Percentiles rank a stretch among this genome's conserved stretches.
These are phyloP conservation scores for Chaetodon auriga DNA, from an alignment of 2,113 vertebrate genomes.

Conservation along the genomic window DNA sequence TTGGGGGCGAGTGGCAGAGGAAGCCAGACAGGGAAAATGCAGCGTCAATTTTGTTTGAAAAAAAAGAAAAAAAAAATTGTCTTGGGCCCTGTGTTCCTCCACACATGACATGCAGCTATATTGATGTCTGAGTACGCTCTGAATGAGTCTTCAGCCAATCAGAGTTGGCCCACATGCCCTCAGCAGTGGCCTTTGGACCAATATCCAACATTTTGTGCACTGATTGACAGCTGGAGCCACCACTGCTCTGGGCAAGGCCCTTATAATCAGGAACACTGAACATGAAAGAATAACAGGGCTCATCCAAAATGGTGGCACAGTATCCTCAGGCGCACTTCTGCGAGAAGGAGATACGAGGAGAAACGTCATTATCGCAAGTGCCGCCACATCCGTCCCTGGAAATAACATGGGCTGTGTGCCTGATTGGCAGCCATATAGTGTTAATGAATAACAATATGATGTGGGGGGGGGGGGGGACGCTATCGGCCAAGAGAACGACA, in stretches of 20 bases:
- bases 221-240: slow-evolving; percentile 48
- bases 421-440: slow-evolving; percentile 76
- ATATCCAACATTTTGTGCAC: slow-evolving; percentile 11
- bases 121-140: slow-evolving; percentile 33
- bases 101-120: slow-evolving; percentile 19
- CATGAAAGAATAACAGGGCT: slow-evolving; percentile 65
- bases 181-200: slow-evolving; percentile 30
- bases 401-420: slow-evolving; percentile 73
- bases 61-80: slow-evolving; percentile 7
- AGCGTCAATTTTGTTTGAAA: slow-evolving; percentile 29
- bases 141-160: slow-evolving; percentile 48
- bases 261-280: slow-evolving; percentile 57
- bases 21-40: slow-evolving; percentile 44
- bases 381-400: slow-evolving; percentile 67
- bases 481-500: slow-evolving; percentile 73
- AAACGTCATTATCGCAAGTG: slow-evolving; percentile 72
- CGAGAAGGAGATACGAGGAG: slow-evolving; percentile 69
- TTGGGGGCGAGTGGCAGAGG: slow-evolving; percentile 26
- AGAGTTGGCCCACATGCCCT: slow-evolving; percentile 19
- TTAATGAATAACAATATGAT: slow-evolving; percentile 81
- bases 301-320: slow-evolving; percentile 56
- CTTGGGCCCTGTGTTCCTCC: slow-evolving; percentile 13
- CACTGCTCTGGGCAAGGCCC: slow-evolving; percentile 38
- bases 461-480: slow-evolving; percentile 28
- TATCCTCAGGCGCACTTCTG: slow-evolving; percentile 65